Evolutionary conservation across 2,888 invertebrate species (phyloP), one percentile per base, ranked within the genome.

Genomic region (Ametastegia equiseti): DNA sequence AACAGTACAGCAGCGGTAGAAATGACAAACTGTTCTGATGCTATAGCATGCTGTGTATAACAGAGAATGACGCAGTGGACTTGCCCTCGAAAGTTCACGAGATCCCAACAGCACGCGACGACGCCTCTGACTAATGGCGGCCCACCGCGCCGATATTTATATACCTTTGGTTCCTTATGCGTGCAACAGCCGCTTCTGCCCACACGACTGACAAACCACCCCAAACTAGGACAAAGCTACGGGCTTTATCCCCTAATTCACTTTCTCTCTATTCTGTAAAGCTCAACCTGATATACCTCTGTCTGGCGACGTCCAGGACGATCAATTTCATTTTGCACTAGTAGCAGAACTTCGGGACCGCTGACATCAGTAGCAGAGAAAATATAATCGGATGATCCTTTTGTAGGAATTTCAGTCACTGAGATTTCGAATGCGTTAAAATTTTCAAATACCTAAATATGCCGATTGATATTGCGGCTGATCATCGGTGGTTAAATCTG

Each of bases 1-100:
- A 54, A 54, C 54, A 23, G 54, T n/a, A 23, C 11, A 47, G 30
- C 15, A 23, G 27, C n/a, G 11, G 5, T 60, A 77, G 81, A 84
- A 86, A 87, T 84, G 84, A 86, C 82, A 84, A 85, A 84, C 73
- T 80, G 80, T 45, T 54, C 39, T 33, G 75, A 80, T 81, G 81
- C 63, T 39, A 19, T n/a, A 11, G n/a, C n/a, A 45, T 15, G 2
- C 19, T 36, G 11, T 77, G 57, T 54, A 42, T 30, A 45, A 27
- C 39, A 60, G 3, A 19, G 67, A 39, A 80, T 50, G 80, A 75
- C 63, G 54, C 77, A 75, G 57, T 15, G 42, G 63, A 65, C 75
- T 77, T 65, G 30, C 78, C 60, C 79, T 57, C 65, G 65, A 81
- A 81, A 81, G 79, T 78, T 33, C 83, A 65, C 82, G 5, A 67